Evolutionary conservation across 2,888 invertebrate genomes (phyloP).

Genomic region (Apomyelois bistriatella): DNA sequence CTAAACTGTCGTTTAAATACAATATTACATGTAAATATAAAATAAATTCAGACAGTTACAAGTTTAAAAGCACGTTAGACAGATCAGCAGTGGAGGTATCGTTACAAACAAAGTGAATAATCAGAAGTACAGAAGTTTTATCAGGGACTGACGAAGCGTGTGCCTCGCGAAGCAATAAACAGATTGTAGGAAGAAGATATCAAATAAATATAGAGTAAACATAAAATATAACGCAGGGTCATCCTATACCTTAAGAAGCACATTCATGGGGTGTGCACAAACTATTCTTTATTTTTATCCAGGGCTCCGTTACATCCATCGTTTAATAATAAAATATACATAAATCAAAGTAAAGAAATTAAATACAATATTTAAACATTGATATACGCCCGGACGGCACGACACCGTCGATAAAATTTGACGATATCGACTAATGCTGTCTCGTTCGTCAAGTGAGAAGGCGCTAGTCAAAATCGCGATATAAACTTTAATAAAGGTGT

Average conservation of each 20-base stretch:
- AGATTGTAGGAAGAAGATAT: conserved; percentile 54
- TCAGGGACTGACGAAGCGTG: conserved; percentile 68
- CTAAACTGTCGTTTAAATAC: conserved; percentile 14
- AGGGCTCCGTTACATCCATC: conserved; percentile 64
- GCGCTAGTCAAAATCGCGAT: background rate
- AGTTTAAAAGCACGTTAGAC: conserved; percentile 49
- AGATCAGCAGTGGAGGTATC: conserved; percentile 48
- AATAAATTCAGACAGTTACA: background rate
- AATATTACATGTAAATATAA: background rate
- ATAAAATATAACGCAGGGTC: conserved; percentile 62
- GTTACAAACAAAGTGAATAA: conserved; percentile 44
- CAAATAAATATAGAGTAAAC: conserved; percentile 59
- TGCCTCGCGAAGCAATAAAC: conserved; percentile 69
- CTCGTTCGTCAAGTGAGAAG: background rate
- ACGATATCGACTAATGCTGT: background rate
- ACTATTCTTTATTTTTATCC: conserved; percentile 45
- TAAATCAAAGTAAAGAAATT: conserved; percentile 36
- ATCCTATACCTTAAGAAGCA: conserved; percentile 73
- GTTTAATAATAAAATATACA: conserved; percentile 35
- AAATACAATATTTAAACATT: conserved; percentile 46
- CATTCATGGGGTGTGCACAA: conserved; percentile 78
- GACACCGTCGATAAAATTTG: background rate
- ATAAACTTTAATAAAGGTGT: background rate
- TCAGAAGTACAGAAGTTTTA: conserved; percentile 52
- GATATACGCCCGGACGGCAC: conserved; percentile 5